phyloP scores from a whole-genome alignment of 2,113 vertebrate genomes.

The Edolisoma coerulescens region DNA sequence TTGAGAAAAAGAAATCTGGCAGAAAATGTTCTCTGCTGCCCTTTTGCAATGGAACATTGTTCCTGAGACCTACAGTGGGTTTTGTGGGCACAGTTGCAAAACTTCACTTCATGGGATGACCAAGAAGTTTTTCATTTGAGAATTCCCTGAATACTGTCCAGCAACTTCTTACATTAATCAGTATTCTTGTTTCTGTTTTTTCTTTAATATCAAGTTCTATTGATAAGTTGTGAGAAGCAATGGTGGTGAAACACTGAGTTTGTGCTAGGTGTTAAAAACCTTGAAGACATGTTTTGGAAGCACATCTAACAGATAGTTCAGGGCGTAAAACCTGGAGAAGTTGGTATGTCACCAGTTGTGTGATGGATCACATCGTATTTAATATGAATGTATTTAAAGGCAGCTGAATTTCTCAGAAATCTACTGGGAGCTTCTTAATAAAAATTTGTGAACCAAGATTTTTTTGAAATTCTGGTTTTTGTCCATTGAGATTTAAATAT shows the following conservation, averaged over 20 bases:
- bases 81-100: constrained; percentile 8
- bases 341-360: neutral
- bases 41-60: constrained; percentile 18
- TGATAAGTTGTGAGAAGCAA: neutral
- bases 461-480: neutral
- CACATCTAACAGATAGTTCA: neutral
- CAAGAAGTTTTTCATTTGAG: neutral
- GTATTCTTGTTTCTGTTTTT: neutral
- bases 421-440: neutral
- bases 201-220: neutral
- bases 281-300: neutral
- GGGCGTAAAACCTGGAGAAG: neutral
- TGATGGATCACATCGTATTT: neutral
- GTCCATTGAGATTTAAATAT: neutral
- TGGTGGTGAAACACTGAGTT: neutral
- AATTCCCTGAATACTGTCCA: neutral
- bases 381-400: neutral
- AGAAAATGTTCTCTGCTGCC: neutral
- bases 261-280: neutral
- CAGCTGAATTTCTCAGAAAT: neutral
- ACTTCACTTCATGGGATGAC: neutral
- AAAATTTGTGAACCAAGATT: neutral
- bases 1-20: neutral
- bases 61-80: neutral
- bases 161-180: neutral